A percentile compares a stretch with the other conserved stretches of the same genome.
phyloP scores from a whole-genome alignment of 2,888 invertebrate genomes.

The Idaea biselata region DNA sequence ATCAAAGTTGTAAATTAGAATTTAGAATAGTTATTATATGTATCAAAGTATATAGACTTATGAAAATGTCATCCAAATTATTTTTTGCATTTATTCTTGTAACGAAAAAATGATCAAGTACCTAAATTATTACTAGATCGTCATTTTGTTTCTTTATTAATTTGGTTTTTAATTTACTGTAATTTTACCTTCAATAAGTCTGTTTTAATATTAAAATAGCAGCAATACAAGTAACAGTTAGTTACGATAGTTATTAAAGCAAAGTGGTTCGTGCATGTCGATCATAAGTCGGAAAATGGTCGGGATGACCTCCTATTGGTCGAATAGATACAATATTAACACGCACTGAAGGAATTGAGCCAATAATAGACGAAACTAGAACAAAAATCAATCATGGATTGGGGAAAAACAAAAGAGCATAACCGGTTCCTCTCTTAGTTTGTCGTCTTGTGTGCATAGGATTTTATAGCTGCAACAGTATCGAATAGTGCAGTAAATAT shows the following conservation, averaged over 20 bases:
- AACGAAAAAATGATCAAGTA: too few relatives aligned
- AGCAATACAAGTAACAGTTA: background rate
- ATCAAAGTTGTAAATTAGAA: too few relatives aligned
- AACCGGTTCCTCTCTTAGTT: background rate
- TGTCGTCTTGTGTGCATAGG: background rate
- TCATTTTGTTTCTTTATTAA: background rate
- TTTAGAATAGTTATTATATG: too few relatives aligned
- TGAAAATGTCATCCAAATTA: too few relatives aligned
- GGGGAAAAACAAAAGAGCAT: background rate
- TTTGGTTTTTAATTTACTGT: background rate
- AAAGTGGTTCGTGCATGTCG: background rate
- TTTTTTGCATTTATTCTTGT: too few relatives aligned
- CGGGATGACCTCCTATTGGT: slow-evolving; percentile 1
- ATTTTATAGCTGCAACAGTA: background rate
- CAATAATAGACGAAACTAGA: background rate
- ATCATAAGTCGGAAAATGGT: background rate
- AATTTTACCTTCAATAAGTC: background rate
- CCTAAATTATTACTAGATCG: too few relatives aligned
- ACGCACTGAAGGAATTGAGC: background rate
- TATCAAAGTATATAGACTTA: too few relatives aligned
- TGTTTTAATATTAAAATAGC: background rate
- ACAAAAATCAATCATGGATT: background rate
- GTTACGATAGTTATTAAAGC: slow-evolving; percentile 1
- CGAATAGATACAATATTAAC: background rate
- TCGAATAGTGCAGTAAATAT: too few relatives aligned